These are phyloP conservation scores for Muntiacus muntjak DNA, from an alignment of 2,113 vertebrate species.

Conservation along the genomic window DNA sequence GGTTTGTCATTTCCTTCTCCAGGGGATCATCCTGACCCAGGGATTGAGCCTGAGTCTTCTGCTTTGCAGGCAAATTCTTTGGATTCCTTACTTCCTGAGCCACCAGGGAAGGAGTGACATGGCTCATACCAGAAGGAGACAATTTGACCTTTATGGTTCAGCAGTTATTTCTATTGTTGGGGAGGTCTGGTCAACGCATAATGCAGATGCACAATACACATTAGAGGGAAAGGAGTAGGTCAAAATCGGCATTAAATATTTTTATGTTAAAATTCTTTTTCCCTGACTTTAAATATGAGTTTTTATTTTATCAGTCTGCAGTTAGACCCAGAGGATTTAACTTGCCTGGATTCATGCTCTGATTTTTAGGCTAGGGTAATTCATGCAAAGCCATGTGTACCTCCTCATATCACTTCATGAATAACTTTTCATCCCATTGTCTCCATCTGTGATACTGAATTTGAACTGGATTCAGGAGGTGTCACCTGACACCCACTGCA, in stretches of 20 bases:
- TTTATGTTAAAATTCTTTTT: not conserved
- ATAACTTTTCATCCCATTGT: not conserved
- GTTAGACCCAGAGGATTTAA: not conserved
- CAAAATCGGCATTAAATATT: not conserved
- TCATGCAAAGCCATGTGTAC: not conserved
- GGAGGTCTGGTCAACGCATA: not conserved
- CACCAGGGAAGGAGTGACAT: not conserved
- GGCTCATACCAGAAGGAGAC: not conserved
- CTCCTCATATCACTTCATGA: not conserved
- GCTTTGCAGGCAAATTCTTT: not conserved
- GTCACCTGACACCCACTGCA: fast-evolving
- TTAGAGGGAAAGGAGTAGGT: not conserved
- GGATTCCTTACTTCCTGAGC: not conserved
- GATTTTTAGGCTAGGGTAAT: not conserved
- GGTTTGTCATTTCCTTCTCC: not conserved
- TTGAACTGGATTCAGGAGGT: not conserved
- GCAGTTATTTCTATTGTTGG: not conserved
- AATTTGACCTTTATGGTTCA: not conserved
- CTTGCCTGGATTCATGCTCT: not conserved
- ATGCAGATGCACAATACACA: not conserved
- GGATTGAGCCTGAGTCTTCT: not conserved
- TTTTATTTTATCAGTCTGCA: not conserved
- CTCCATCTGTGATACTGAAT: not conserved
- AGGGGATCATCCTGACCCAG: not conserved
- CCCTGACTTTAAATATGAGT: not conserved